Conservation (phyloP, 1,140 invertebrate species). For the Melitaea cinxia region DNA sequence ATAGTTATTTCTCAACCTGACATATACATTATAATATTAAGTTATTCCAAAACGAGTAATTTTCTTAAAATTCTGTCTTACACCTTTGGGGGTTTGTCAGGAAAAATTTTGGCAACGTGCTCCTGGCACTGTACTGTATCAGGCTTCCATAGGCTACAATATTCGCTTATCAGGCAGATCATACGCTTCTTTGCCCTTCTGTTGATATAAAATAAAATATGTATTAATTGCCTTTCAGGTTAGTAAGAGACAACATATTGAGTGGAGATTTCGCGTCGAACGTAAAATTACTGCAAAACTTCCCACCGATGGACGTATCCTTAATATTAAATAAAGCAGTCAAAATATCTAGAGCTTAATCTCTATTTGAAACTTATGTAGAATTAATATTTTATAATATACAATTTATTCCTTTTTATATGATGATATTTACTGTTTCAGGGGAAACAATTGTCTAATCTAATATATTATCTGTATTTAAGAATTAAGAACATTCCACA, state of each 20-base stretch:
- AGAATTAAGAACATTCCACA: neutral
- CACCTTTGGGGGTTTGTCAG: too few species aligned
- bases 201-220: too few species aligned
- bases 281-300: constrained; percentile 90
- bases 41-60: too few species aligned
- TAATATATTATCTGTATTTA: neutral
- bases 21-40: too few species aligned
- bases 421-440: neutral
- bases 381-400: neutral
- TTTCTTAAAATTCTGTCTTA: too few species aligned
- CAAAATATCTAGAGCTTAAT: constrained; percentile 30
- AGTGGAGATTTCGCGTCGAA: constrained; percentile 94
- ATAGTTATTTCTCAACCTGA: too few species aligned
- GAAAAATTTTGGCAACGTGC: too few species aligned
- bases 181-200: too few species aligned
- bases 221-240: constrained; percentile 78
- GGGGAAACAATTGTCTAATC: neutral
- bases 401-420: constrained; percentile 3
- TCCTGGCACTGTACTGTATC: too few species aligned
- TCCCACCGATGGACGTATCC: constrained; percentile 72
- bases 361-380: neutral
- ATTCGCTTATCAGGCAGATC: too few species aligned
- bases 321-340: constrained; percentile 67
- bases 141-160: too few species aligned
- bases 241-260: constrained; percentile 91